Evolutionary conservation across 2,888 invertebrate species (phyloP).

Genomic region (Slavum lentiscoides): DNA sequence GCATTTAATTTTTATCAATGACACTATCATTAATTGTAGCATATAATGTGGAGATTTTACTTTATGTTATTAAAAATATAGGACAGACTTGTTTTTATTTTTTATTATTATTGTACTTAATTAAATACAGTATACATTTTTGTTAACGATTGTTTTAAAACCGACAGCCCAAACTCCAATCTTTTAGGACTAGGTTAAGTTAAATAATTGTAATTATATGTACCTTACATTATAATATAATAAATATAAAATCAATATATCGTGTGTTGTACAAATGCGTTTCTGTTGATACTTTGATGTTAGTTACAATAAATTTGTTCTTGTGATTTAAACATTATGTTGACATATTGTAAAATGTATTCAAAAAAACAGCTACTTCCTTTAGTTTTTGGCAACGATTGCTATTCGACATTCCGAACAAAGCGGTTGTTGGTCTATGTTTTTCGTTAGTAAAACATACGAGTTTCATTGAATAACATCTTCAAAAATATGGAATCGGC

Average conservation of each 20-base stretch:
- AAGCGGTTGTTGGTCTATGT: no score
- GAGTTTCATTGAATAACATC: no score
- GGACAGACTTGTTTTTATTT: not conserved
- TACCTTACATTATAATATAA: not conserved
- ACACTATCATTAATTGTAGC: slow-evolving; percentile 14
- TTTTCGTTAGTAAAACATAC: no score
- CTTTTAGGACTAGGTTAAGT: slow-evolving; percentile 33
- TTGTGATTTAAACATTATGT: slow-evolving; percentile 31
- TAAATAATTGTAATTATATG: slow-evolving; percentile 6
- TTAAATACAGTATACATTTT: slow-evolving; percentile 35
- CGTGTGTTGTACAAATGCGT: slow-evolving; percentile 34
- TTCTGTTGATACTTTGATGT: slow-evolving; percentile 39
- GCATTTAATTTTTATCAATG: slow-evolving; percentile 24
- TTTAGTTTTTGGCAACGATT: no score
- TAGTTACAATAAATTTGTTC: slow-evolving; percentile 46
- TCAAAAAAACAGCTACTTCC: no score
- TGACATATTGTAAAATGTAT: not conserved
- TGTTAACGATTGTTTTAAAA: slow-evolving; percentile 24
- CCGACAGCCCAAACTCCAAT: not conserved
- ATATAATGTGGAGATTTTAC: not conserved
- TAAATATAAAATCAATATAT: slow-evolving; percentile 14
- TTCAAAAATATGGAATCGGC: no score
- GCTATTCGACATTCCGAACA: no score
- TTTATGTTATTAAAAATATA: slow-evolving; percentile 19
- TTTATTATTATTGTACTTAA: slow-evolving; percentile 43